These are phyloP conservation scores for Toxonevra muliebris DNA, from an alignment of 2,888 invertebrate species.

Conservation along the genomic window DNA sequence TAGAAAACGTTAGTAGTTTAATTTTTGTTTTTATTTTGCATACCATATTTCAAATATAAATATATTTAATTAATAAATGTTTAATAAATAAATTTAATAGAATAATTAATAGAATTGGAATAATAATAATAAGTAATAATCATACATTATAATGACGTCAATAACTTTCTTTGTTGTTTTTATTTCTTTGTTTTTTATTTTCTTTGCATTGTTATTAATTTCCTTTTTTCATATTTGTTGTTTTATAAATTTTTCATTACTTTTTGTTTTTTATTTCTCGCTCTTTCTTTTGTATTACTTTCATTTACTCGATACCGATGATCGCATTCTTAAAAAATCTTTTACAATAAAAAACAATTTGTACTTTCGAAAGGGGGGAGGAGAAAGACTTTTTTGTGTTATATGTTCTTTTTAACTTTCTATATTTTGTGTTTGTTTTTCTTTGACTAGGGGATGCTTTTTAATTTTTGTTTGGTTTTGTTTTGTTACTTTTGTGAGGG, in stretches of 20 bases:
- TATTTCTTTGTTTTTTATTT: slow-evolving; percentile 22
- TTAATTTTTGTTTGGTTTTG: slow-evolving; percentile 42
- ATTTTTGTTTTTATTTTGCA: neutral
- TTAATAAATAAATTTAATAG: slow-evolving; percentile 26
- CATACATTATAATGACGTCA: slow-evolving; percentile 34
- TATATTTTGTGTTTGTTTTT: slow-evolving; percentile 40
- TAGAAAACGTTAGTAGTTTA: no score
- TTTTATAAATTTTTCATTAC: slow-evolving; percentile 26
- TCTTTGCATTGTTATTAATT: slow-evolving; percentile 25
- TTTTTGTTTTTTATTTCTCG: slow-evolving; percentile 24
- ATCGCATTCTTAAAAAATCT: slow-evolving; percentile 49
- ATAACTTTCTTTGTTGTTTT: slow-evolving; percentile 30
- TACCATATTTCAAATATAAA: neutral
- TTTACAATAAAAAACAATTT: slow-evolving; percentile 65
- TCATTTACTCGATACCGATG: slow-evolving; percentile 25
- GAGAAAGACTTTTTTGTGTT: slow-evolving; percentile 57
- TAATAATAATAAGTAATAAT: slow-evolving; percentile 24
- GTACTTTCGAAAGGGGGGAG: slow-evolving; percentile 66
- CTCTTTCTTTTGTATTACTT: slow-evolving; percentile 19
- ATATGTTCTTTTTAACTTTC: slow-evolving; percentile 43
- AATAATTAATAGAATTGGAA: slow-evolving; percentile 14
- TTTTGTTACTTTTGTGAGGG: slow-evolving; percentile 50
- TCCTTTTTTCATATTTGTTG: slow-evolving; percentile 21
- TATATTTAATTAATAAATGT: slow-evolving; percentile 16
- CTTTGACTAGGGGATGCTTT: slow-evolving; percentile 39